A percentile compares a stretch with the other conserved stretches of the same genome.
These are phyloP conservation scores for Cisticola juncidis DNA, from an alignment of 2,113 vertebrate species.

Conservation along the genomic window DNA sequence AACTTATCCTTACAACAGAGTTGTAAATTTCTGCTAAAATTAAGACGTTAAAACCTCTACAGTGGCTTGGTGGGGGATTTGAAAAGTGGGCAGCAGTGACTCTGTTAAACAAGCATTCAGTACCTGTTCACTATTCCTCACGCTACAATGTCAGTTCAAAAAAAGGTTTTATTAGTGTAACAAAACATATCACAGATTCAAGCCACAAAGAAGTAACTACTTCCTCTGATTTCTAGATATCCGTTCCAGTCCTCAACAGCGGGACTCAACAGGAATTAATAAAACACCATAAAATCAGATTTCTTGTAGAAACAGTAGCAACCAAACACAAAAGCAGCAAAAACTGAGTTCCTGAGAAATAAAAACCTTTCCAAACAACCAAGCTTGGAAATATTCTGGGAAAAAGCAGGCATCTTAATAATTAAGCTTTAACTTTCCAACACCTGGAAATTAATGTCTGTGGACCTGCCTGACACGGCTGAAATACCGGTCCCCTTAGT, in stretches of 20 bases:
- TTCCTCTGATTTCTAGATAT: background rate
- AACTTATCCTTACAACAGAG: background rate
- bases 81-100: background rate
- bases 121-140: background rate
- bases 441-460: background rate
- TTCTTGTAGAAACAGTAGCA: background rate
- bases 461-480: background rate
- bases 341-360: background rate
- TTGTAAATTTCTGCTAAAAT: background rate
- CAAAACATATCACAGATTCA: background rate
- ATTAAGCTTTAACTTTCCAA: background rate
- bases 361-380: background rate
- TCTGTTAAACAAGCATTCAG: background rate
- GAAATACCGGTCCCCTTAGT: background rate
- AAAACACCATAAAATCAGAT: background rate
- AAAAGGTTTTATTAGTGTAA: background rate
- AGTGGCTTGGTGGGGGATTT: rapidly evolving
- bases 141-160: background rate
- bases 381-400: background rate
- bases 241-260: background rate
- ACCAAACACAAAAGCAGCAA: background rate
- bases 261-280: background rate
- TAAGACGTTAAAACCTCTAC: background rate
- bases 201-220: background rate
- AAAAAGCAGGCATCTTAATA: background rate